Conservation (phyloP, 2,888 invertebrate species). For the Norana najaformis region DNA sequence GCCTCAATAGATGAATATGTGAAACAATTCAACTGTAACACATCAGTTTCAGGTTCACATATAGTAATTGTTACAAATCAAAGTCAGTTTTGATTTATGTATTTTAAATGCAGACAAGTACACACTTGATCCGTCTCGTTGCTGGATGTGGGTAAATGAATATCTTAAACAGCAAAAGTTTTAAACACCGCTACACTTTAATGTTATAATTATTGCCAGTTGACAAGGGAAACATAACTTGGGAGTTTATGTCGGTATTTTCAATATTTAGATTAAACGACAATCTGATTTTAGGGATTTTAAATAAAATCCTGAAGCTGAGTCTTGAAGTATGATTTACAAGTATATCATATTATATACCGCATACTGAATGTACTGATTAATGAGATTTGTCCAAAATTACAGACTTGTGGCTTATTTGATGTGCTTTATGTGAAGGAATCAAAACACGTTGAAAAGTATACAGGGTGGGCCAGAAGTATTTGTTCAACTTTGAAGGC, state of each 20-base stretch:
- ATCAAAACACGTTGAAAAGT: neutral
- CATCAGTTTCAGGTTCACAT: slow-evolving; percentile 16
- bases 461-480: no score
- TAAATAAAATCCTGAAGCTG: neutral
- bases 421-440: neutral
- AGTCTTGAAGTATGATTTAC: neutral
- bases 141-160: neutral
- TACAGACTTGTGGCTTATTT: neutral
- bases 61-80: neutral
- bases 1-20: neutral
- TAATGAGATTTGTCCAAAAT: neutral
- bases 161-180: no score
- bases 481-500: no score
- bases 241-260: neutral
- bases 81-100: neutral
- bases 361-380: neutral
- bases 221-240: neutral
- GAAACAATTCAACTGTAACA: slow-evolving; percentile 19
- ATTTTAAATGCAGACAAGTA: neutral
- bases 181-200: no score
- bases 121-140: neutral
- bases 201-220: neutral
- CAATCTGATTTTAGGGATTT: neutral
- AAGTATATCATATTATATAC: neutral
- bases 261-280: neutral